A percentile compares a stretch with the other conserved stretches of the same genome.
Conservation (phyloP, 2,888 invertebrate species). For the Boloria selene region DNA sequence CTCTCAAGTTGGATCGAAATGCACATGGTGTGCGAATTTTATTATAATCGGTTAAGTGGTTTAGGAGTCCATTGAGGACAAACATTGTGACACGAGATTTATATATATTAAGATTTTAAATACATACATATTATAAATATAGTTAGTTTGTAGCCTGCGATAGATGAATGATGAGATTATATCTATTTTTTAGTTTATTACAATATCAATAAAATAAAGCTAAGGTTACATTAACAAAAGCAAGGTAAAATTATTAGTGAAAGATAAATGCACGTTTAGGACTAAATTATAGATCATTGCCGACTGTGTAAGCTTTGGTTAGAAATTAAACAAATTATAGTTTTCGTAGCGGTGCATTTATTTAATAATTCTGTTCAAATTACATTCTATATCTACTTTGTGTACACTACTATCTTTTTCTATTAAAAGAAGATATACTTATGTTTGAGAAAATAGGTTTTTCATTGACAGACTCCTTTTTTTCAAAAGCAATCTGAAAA, state of each 20-base stretch:
- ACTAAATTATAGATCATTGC: conserved; percentile 28
- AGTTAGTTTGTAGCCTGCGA: too few species aligned
- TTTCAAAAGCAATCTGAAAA: conserved; percentile 35
- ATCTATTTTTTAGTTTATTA: too few species aligned
- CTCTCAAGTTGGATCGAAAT: too few species aligned
- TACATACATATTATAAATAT: too few species aligned
- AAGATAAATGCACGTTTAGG: conserved; percentile 20
- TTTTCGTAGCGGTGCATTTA: conserved; percentile 25
- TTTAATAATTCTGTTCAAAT: conserved; percentile 21
- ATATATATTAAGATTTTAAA: too few species aligned
- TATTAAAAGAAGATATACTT: background rate
- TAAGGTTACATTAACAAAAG: background rate
- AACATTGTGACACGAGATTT: too few species aligned
- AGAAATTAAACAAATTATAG: conserved; percentile 38
- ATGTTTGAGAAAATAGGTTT: background rate
- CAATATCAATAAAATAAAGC: too few species aligned
- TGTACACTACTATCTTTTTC: background rate
- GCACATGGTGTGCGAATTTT: too few species aligned
- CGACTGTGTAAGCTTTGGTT: conserved; percentile 26
- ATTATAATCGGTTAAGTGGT: too few species aligned
- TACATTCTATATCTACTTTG: conserved; percentile 3
- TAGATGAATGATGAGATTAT: too few species aligned
- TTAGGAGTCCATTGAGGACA: too few species aligned
- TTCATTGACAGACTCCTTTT: conserved; percentile 26
- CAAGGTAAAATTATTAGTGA: background rate